Conservation (phyloP, 2,888 invertebrate genomes). For the Marronus borbonicus region DNA sequence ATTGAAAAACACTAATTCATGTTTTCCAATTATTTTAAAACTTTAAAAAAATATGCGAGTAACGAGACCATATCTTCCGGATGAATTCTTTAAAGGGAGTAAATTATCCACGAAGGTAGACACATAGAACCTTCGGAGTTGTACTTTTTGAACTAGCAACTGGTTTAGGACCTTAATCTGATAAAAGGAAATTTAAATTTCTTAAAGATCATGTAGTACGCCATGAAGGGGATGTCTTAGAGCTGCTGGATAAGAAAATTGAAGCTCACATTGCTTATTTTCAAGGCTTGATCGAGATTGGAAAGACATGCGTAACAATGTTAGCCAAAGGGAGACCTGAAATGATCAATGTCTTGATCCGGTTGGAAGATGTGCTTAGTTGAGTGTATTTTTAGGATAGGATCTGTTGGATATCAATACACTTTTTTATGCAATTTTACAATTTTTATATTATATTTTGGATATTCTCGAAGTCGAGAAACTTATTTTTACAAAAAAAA, state of each 20-base stretch:
- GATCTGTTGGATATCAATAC: background rate
- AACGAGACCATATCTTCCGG: constrained; percentile 95
- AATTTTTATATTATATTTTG: too few relatives aligned
- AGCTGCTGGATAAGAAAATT: constrained; percentile 71
- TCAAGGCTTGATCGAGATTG: constrained; percentile 76
- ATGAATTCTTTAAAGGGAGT: constrained; percentile 86
- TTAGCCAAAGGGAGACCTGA: constrained; percentile 80
- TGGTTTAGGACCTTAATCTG: constrained; percentile 79
- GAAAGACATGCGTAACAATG: constrained; percentile 79
- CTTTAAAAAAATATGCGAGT: too few relatives aligned
- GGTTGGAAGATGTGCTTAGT: constrained; percentile 58
- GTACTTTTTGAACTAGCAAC: constrained; percentile 89
- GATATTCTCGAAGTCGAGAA: too few relatives aligned
- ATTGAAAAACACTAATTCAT: too few relatives aligned
- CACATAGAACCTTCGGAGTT: constrained; percentile 94
- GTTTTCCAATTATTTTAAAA: too few relatives aligned
- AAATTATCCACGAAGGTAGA: constrained; percentile 93
- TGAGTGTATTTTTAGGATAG: background rate
- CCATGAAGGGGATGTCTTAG: constrained; percentile 66
- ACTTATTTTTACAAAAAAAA: too few relatives aligned
- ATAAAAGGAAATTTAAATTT: constrained; percentile 72
- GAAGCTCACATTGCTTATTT: constrained; percentile 73
- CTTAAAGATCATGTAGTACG: constrained; percentile 78
- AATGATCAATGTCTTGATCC: constrained; percentile 78
- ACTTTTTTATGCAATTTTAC: too few relatives aligned